Evolutionary conservation across 1,140 invertebrate genomes (phyloP).

Genomic region (Brachionus asplanchnoidis): DNA sequence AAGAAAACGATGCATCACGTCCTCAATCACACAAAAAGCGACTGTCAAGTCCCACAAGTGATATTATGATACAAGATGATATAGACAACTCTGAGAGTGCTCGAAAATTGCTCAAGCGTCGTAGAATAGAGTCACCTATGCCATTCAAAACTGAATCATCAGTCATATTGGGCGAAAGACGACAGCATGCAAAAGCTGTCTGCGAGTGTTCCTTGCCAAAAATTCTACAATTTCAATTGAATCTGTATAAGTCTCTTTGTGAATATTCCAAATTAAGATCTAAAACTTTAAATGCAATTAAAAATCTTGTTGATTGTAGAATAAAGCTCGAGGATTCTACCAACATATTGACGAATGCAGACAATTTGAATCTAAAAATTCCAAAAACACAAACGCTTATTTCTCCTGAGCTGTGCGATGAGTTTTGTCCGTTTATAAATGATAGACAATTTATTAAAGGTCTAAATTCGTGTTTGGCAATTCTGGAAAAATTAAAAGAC

Average conservation of each 20-base stretch:
- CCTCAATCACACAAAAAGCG: neutral
- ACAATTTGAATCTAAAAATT: conserved; percentile 2
- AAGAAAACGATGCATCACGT: neutral
- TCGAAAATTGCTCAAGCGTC: neutral
- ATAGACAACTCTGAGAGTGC: neutral
- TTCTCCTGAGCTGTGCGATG: neutral
- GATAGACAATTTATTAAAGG: neutral
- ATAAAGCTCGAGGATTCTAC: neutral
- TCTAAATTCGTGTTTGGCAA: neutral
- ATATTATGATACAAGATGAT: neutral
- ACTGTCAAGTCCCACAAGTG: neutral
- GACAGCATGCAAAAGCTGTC: neutral
- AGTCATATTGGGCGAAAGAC: neutral
- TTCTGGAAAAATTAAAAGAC: neutral
- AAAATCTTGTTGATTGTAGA: neutral
- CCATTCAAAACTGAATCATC: neutral
- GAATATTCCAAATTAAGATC: conserved; percentile 10
- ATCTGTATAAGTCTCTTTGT: neutral
- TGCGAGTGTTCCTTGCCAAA: neutral
- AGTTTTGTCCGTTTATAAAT: neutral
- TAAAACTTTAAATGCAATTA: neutral
- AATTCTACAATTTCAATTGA: conserved; percentile 17
- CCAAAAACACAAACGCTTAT: neutral
- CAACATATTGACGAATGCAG: conserved; percentile 14
- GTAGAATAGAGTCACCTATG: neutral